phyloP scores from a whole-genome alignment of 2,888 invertebrate species.

The Caenorhabditis sulstoni region DNA sequence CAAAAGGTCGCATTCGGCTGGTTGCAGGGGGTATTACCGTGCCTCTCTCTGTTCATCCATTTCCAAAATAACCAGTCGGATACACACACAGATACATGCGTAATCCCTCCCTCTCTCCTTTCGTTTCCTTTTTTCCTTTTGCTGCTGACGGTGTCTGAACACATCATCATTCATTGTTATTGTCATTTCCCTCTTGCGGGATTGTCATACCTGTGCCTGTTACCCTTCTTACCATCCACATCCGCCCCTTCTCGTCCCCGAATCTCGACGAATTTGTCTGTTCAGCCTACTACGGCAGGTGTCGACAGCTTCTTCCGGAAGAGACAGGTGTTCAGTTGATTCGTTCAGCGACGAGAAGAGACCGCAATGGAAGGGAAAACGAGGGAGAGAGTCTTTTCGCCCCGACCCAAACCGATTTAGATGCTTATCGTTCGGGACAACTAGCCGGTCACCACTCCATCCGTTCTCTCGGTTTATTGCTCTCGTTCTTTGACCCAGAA shows the following conservation, averaged over 20 bases:
- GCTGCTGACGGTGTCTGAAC: conserved; percentile 4
- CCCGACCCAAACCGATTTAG: conserved; percentile 59
- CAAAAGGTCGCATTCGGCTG: conserved; percentile 24
- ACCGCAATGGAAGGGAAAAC: not conserved
- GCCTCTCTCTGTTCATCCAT: conserved; percentile 5
- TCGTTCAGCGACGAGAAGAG: not conserved
- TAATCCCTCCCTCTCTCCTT: conserved; percentile 24
- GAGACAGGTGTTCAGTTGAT: conserved; percentile 31
- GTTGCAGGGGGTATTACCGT: conserved; percentile 9
- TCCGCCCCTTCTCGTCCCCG: conserved; percentile 12
- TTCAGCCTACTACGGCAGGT: conserved; percentile 17
- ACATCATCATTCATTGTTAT: conserved; percentile 57
- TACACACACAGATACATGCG: conserved; percentile 42
- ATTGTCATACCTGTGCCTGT: conserved; percentile 16
- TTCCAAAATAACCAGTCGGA: conserved; percentile 52
- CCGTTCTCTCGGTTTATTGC: no score
- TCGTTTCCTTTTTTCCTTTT: not conserved
- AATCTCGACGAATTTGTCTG: conserved; percentile 12
- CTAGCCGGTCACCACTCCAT: not conserved
- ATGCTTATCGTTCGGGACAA: conserved; percentile 48
- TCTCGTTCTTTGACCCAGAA: no score
- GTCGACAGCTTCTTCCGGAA: conserved; percentile 35
- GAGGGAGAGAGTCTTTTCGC: conserved; percentile 10
- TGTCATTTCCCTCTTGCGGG: conserved; percentile 12
- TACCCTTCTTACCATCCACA: not conserved